These are phyloP conservation scores for Rotaria magnacalcarata DNA, from an alignment of 2,888 invertebrate species.

Conservation along the genomic window DNA sequence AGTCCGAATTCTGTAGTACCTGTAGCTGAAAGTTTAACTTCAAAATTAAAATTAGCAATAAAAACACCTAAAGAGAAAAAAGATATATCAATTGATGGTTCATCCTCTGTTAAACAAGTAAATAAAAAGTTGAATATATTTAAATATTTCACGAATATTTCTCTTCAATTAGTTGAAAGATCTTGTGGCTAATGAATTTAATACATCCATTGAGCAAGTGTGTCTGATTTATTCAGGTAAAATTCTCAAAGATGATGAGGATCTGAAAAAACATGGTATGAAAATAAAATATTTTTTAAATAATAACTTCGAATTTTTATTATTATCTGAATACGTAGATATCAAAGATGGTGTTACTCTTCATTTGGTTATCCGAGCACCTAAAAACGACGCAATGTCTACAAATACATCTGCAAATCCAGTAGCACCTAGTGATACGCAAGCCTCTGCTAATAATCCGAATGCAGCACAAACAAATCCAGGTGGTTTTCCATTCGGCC, in stretches of 20 bases:
- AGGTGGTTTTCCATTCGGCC: slow-evolving; percentile 27
- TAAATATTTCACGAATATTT: not conserved
- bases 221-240: slow-evolving; percentile 46
- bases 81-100: slow-evolving; percentile 75
- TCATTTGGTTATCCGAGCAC: slow-evolving; percentile 42
- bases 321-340: not conserved
- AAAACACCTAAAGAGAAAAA: slow-evolving; percentile 93
- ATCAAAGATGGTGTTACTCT: slow-evolving; percentile 44
- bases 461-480: slow-evolving; percentile 6
- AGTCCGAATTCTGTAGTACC: not conserved
- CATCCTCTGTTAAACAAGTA: slow-evolving; percentile 78
- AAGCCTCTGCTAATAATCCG: not conserved
- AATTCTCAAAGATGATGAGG: slow-evolving; percentile 45
- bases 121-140: slow-evolving; percentile 55
- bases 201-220: slow-evolving; percentile 42
- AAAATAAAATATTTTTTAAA: not conserved
- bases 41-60: slow-evolving; percentile 69
- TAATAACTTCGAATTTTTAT: not conserved
- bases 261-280: slow-evolving; percentile 40
- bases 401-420: not conserved
- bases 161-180: slow-evolving; percentile 36
- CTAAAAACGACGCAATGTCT: not conserved
- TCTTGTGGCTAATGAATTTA: slow-evolving; percentile 40
- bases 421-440: not conserved
- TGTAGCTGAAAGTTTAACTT: not conserved